Conservation (phyloP, 2,888 invertebrate species). For the Anthophora plumipes region DNA sequence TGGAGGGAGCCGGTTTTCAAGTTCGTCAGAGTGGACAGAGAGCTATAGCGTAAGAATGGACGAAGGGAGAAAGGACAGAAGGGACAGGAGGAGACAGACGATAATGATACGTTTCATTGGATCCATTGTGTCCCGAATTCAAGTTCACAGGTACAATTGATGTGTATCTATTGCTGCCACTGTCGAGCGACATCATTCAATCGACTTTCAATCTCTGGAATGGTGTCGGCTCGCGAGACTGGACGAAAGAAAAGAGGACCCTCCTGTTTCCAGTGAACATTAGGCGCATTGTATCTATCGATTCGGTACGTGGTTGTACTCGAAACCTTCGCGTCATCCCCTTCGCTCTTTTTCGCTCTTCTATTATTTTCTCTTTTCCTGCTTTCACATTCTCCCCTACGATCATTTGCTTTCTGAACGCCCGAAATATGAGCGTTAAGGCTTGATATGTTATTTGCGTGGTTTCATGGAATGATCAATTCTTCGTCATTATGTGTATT, state of each 20-base stretch:
- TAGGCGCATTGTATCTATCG: constrained; percentile 71
- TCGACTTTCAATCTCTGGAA: constrained; percentile 77
- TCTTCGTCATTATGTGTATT: neutral
- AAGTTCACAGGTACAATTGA: constrained; percentile 78
- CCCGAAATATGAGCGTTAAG: neutral
- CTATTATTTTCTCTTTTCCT: neutral
- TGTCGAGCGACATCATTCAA: constrained; percentile 72
- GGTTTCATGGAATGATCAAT: neutral
- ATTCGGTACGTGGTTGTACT: constrained; percentile 44
- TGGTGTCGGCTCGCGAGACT: constrained; percentile 56
- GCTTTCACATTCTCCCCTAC: neutral
- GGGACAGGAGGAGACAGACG: constrained; percentile 68
- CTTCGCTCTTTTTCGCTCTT: constrained; percentile 29
- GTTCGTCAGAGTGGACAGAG: constrained; percentile 17
- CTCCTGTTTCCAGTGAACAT: constrained; percentile 64
- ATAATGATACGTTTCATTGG: constrained; percentile 80
- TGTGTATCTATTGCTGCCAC: constrained; percentile 66
- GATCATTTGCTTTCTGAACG: no score
- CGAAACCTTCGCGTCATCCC: constrained; percentile 34
- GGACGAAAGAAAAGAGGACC: constrained; percentile 43
- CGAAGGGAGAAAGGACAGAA: constrained; percentile 11
- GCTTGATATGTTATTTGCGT: no score
- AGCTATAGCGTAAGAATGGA: neutral
- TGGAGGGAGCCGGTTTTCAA: constrained; percentile 1
- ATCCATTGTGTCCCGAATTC: constrained; percentile 76